phyloP scores from a whole-genome alignment of 2,797 vertebrate species.

The Paedocypris micromegethes region DNA sequence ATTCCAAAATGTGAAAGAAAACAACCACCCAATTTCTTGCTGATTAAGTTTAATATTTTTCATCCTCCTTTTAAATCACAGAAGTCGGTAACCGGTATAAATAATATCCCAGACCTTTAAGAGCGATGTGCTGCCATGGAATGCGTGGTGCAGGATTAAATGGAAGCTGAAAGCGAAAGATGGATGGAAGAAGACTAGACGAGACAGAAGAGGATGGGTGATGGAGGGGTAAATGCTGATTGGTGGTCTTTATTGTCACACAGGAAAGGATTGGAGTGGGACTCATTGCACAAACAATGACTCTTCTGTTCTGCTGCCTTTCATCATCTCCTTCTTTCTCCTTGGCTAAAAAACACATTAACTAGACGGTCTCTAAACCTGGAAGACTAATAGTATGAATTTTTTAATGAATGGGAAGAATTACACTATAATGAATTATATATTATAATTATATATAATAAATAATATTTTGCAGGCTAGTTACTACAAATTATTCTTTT shows the following conservation, averaged over 20 bases:
- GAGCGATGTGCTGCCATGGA: conserved; percentile 17
- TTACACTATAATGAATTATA: no score
- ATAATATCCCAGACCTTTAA: conserved; percentile 14
- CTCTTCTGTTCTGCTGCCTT: conserved; percentile 9
- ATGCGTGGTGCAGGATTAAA: conserved; percentile 32
- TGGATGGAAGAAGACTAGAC: conserved; percentile 5
- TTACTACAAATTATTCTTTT: no score
- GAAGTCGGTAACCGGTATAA: conserved; percentile 12
- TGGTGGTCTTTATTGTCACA: conserved; percentile 6
- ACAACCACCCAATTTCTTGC: not conserved
- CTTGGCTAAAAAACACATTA: conserved; percentile 8
- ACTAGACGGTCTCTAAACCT: conserved; percentile 6
- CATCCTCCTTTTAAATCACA: not conserved
- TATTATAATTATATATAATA: no score
- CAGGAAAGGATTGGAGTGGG: conserved; percentile 13
- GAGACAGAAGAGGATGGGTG: conserved; percentile 32
- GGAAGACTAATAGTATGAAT: conserved; percentile 7
- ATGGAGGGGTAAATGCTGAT: conserved; percentile 11
- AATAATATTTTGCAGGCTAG: no score
- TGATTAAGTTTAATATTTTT: conserved; percentile 14
- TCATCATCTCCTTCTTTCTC: conserved; percentile 13
- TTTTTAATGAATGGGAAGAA: no score
- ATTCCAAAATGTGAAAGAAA: not conserved
- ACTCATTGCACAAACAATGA: conserved; percentile 29
- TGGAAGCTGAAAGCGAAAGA: conserved; percentile 19